Evolutionary conservation across 2,113 vertebrate species (phyloP), one percentile per base, ranked within the genome.

Genomic region (Aegotheles bennettii): DNA sequence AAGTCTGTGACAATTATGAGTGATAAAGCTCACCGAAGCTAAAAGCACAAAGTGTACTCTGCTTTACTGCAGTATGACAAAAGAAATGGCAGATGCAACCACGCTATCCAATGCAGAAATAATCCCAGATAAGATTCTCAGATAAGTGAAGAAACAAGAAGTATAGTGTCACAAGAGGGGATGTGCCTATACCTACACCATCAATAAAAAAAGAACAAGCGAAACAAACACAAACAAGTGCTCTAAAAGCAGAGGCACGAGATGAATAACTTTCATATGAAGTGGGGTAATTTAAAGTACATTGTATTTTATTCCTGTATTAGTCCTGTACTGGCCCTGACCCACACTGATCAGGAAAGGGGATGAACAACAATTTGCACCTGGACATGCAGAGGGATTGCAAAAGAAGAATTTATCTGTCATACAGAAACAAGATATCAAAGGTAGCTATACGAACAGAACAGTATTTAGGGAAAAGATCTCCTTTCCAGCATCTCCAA

Each of bases 111-210:
- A 23, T 35, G 57, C 43, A 90, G 74, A 81, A 79, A 89, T 84
- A 89, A 89, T 60, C 67, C 87, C 74, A 92, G 54, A 76, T 29
- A 36, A 78, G 85, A 83, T 93, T 82, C 71, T 88, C 86, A 93
- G 75, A 13, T 75, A 94, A 29, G 33, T 29, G 43, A 94, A 74
- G 87, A 93, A 92, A 91, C 10, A 31, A 84, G 33, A 31, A 75
- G 38, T 36, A 25, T 51, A 50, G 21, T 51, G 26, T 75, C 65
- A 82, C 51, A 78, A 78, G 15, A 74, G 57, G 7, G 40, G 56
- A 85, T 57, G 31, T 48, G 31, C 28, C 21, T 60, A 40, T 40
- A 45, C 5, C 26, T 91, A 20, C 18, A 85, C 38, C 18, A 84
- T 33, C 45, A 45, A 29, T 10, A 5, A 92, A 77, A 81, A 88